Conservation (phyloP, 2,797 vertebrate genomes). For the Enteromius mattozi region DNA sequence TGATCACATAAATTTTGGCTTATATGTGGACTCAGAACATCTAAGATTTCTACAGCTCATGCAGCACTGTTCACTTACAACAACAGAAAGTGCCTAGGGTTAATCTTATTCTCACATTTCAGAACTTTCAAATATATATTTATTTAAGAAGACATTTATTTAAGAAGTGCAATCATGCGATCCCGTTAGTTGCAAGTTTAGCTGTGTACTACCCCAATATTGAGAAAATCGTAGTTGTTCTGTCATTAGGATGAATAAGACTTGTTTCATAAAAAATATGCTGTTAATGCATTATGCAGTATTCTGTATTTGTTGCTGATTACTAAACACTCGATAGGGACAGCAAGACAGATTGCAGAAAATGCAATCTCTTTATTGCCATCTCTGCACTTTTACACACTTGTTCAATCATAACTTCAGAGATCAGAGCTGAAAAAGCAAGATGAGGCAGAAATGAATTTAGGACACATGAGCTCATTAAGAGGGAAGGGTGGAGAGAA, state of each 20-base stretch:
- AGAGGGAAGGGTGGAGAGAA: not conserved
- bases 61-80: not conserved
- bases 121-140: not conserved
- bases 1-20: not conserved
- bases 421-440: slow-evolving; percentile 9
- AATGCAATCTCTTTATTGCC: slow-evolving; percentile 43
- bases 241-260: slow-evolving; percentile 41
- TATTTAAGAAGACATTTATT: not conserved
- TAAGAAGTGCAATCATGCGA: not conserved
- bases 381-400: slow-evolving; percentile 42
- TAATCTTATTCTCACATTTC: not conserved
- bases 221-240: slow-evolving; percentile 15
- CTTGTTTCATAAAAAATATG: slow-evolving; percentile 1
- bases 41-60: not conserved
- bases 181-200: slow-evolving; percentile 7
- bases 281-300: slow-evolving; percentile 16
- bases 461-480: slow-evolving; percentile 14
- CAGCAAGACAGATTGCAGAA: slow-evolving; percentile 18
- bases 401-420: slow-evolving; percentile 39
- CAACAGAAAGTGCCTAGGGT: not conserved
- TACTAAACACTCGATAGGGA: slow-evolving; percentile 27
- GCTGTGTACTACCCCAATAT: slow-evolving; percentile 5
- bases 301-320: slow-evolving; percentile 38
- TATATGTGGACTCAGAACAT: not conserved
- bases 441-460: slow-evolving; percentile 21